These are phyloP conservation scores for Pseudolaguvia tuberculata DNA, from an alignment of 2,113 vertebrate species.

Conservation along the genomic window DNA sequence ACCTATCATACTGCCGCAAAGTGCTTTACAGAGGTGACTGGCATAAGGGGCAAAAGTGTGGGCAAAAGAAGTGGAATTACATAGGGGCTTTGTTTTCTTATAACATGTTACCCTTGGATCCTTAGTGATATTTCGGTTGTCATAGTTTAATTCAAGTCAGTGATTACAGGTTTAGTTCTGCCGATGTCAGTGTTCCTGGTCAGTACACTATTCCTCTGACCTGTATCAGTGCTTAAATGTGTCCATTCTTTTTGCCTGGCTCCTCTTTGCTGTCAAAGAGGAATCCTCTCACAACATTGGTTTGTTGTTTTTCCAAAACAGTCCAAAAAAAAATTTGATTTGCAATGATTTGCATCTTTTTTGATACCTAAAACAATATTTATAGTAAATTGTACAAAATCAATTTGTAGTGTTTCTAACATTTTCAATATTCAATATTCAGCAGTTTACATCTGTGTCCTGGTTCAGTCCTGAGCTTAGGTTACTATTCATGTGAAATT, in stretches of 20 bases:
- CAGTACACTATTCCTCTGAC: neutral
- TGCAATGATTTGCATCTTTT: neutral
- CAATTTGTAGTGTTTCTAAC: no score
- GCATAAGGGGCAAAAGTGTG: slow-evolving; percentile 37
- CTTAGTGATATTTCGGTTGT: neutral
- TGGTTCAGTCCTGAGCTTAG: neutral
- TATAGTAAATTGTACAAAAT: neutral
- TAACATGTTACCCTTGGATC: neutral
- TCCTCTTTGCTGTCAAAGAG: neutral
- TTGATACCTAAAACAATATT: neutral
- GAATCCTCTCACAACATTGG: neutral
- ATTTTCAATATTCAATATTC: neutral
- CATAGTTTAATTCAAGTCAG: neutral
- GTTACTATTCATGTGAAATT: neutral
- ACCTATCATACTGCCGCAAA: slow-evolving; percentile 80
- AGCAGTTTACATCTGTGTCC: neutral
- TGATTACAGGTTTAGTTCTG: neutral
- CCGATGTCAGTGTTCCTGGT: neutral
- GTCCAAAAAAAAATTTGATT: no score
- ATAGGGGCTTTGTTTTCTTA: neutral
- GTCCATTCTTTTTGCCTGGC: neutral
- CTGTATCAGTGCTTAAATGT: no score
- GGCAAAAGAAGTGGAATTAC: slow-evolving; percentile 45
- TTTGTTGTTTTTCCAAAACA: no score
- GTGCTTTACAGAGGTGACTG: slow-evolving; percentile 66